Percentiles rank a stretch among this genome's conserved stretches.
phyloP scores from a whole-genome alignment of 37 sponge, comb jelly and placozoan genomes.

The Eunapius fragilis region DNA sequence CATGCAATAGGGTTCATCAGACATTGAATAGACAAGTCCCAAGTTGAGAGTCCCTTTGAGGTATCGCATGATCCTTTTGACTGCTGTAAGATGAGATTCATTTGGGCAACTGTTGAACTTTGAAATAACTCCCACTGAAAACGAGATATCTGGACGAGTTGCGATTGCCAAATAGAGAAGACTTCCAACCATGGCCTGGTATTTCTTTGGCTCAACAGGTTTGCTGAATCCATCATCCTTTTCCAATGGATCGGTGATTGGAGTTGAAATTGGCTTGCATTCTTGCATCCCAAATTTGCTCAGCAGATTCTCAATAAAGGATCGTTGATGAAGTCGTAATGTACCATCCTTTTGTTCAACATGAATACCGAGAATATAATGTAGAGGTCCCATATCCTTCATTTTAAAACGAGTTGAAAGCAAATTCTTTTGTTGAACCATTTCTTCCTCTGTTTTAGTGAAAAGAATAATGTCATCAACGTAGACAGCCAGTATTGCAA shows the following conservation, averaged over 20 bases:
- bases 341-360: slow-evolving; percentile 23
- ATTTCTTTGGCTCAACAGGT: slow-evolving; percentile 25
- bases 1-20: slow-evolving; percentile 13
- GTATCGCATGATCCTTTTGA: slow-evolving; percentile 52
- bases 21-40: slow-evolving; percentile 14
- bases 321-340: slow-evolving; percentile 41
- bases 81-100: slow-evolving; percentile 57
- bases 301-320: slow-evolving; percentile 41
- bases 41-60: slow-evolving; percentile 43
- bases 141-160: slow-evolving; percentile 59
- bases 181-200: slow-evolving; percentile 72
- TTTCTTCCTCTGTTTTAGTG: slow-evolving; percentile 24
- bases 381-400: slow-evolving; percentile 61
- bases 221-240: slow-evolving; percentile 64
- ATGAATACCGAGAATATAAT: slow-evolving; percentile 50
- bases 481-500: slow-evolving; percentile 43
- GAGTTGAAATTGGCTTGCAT: slow-evolving; percentile 44
- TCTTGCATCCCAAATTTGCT: slow-evolving; percentile 39
- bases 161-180: slow-evolving; percentile 31
- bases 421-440: slow-evolving; percentile 26
- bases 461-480: slow-evolving; percentile 49
- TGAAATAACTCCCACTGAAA: slow-evolving; percentile 50
- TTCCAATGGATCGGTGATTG: slow-evolving; percentile 30
- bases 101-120: slow-evolving; percentile 38
- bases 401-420: slow-evolving; percentile 34